Conservation (phyloP, 1,140 invertebrate species). For the Papilio machaon region DNA sequence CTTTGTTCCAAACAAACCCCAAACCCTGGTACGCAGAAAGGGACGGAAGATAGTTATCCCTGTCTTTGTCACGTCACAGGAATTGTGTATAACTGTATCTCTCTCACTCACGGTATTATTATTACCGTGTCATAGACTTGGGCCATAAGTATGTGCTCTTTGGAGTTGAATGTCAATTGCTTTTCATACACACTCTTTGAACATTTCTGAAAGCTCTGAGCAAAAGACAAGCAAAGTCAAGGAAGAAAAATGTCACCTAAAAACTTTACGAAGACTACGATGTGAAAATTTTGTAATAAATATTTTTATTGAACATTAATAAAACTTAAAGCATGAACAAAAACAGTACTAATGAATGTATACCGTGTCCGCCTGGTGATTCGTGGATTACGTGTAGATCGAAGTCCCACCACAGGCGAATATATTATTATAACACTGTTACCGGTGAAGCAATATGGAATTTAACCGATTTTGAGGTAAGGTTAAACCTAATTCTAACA, state of each 20-base stretch:
- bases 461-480: conserved; percentile 18
- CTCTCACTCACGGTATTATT: too few relatives aligned
- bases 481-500: not conserved
- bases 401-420: conserved; percentile 37
- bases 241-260: not conserved
- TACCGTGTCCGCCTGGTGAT: conserved; percentile 39
- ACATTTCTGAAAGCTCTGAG: not conserved
- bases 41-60: too few relatives aligned
- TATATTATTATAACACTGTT: conserved; percentile 18
- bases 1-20: too few relatives aligned
- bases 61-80: too few relatives aligned
- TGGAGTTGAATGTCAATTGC: not conserved
- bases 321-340: conserved; percentile 17
- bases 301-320: not conserved
- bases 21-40: too few relatives aligned
- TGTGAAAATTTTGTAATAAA: not conserved
- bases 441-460: conserved; percentile 9
- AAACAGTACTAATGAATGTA: conserved; percentile 9
- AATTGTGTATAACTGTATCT: too few relatives aligned
- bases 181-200: not conserved
- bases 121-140: too few relatives aligned
- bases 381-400: conserved; percentile 51
- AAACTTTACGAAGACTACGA: not conserved
- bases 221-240: too few relatives aligned
- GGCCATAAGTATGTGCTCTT: not conserved